Evolutionary conservation across 2,797 vertebrate species (phyloP).

Genomic region (Silurus aristotelis): DNA sequence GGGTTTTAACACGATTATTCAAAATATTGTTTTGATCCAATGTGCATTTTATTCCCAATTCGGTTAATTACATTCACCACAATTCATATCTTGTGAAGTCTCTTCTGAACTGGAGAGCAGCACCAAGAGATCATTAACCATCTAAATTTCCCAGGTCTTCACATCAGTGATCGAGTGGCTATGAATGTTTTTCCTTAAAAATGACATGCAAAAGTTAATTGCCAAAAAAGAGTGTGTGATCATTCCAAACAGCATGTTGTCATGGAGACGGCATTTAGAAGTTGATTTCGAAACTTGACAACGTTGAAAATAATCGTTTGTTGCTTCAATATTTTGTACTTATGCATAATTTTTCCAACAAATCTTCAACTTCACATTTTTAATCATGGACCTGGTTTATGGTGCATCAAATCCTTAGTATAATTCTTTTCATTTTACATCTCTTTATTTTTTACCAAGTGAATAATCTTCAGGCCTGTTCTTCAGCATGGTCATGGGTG

Average conservation of each 20-base stretch:
- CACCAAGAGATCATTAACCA: neutral
- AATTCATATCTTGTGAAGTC: no score
- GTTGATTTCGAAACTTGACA: neutral
- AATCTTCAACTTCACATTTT: neutral
- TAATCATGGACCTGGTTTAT: neutral
- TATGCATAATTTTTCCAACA: neutral
- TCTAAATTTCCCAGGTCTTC: neutral
- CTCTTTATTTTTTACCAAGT: neutral
- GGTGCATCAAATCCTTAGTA: neutral
- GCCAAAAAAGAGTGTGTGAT: neutral
- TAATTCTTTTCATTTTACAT: neutral
- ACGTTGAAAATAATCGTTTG: neutral
- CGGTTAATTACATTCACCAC: neutral
- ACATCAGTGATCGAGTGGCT: neutral
- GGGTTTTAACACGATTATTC: neutral
- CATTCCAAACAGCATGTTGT: neutral
- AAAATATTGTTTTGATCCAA: neutral
- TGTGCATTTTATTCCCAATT: neutral
- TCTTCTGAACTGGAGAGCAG: neutral
- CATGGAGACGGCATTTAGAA: neutral
- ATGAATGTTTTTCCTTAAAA: neutral
- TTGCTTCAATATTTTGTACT: neutral
- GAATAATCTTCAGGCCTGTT: neutral
- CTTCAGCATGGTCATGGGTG: no score
- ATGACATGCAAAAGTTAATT: neutral